Evolutionary conservation across 2,113 vertebrate genomes (phyloP).

Genomic region (Engraulis encrasicolus): DNA sequence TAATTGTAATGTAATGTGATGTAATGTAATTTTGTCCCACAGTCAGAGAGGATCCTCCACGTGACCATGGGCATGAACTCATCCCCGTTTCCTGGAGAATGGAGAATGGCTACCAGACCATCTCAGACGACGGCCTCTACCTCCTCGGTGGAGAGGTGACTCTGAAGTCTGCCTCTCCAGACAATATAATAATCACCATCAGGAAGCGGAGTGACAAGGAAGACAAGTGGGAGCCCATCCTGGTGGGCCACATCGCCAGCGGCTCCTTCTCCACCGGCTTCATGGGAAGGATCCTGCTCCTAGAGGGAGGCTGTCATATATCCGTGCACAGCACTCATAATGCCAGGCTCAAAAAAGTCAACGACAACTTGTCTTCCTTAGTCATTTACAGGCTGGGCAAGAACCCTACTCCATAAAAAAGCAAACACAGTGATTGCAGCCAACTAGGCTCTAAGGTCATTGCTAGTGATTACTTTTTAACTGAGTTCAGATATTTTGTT

Average conservation of each 20-base stretch:
- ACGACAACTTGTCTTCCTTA: neutral
- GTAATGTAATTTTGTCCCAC: no score
- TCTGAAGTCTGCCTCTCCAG: fast-evolving
- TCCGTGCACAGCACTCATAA: neutral
- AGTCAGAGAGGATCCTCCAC: no score
- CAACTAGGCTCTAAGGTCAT: neutral
- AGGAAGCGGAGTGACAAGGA: fast-evolving
- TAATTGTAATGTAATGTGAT: no score
- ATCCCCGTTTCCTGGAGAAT: neutral
- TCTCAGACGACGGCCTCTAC: slow-evolving; percentile 51
- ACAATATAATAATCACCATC: neutral
- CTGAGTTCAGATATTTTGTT: neutral
- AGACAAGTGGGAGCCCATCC: fast-evolving
- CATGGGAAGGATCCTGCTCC: slow-evolving; percentile 41
- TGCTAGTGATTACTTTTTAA: neutral
- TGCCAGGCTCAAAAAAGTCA: neutral
- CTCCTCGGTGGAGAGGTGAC: slow-evolving; percentile 65
- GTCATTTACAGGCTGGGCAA: slow-evolving; percentile 26
- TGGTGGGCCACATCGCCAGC: slow-evolving; percentile 13
- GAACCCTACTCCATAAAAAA: neutral
- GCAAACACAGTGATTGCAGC: neutral
- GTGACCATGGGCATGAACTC: neutral
- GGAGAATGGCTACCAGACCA: neutral
- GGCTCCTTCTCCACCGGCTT: slow-evolving; percentile 53
- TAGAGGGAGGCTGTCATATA: neutral